These are phyloP conservation scores for Perizoma affinitatum DNA, from an alignment of 2,888 invertebrate species.

Conservation along the genomic window DNA sequence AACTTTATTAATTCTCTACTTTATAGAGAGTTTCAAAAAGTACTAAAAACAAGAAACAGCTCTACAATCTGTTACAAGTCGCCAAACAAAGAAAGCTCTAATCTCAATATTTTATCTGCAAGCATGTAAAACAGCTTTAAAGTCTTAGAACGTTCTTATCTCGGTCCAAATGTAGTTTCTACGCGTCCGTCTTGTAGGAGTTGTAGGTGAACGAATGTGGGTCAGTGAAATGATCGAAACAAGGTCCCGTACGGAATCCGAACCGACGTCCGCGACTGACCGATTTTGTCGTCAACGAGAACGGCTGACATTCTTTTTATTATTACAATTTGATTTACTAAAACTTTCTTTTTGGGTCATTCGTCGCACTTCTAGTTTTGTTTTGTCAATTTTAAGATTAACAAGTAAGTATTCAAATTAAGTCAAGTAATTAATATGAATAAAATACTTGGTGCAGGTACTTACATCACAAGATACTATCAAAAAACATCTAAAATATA, in stretches of 20 bases:
- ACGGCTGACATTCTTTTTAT: conserved; percentile 67
- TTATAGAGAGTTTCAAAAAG: no score
- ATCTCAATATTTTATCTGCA: conserved; percentile 16
- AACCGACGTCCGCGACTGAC: conserved; percentile 67
- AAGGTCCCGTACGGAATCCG: conserved; percentile 79
- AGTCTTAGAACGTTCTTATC: conserved; percentile 25
- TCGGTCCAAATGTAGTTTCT: conserved; percentile 42
- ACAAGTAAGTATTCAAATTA: background rate
- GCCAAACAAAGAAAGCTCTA: conserved; percentile 19
- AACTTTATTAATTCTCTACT: no score
- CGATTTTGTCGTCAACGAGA: conserved; percentile 68
- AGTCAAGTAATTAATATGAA: no score
- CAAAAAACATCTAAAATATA: no score
- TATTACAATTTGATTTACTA: conserved; percentile 44
- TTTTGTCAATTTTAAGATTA: conserved; percentile 19
- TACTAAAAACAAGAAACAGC: no score
- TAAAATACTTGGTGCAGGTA: no score
- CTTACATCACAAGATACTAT: no score
- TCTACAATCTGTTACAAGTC: background rate
- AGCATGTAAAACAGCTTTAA: conserved; percentile 25
- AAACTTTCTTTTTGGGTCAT: conserved; percentile 42
- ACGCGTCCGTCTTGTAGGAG: conserved; percentile 48
- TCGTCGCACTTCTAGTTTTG: conserved; percentile 37
- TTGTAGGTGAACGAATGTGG: conserved; percentile 63
- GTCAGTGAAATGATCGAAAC: conserved; percentile 82